phyloP scores from a whole-genome alignment of 2,797 vertebrate species.

The Epinephelus coioides region DNA sequence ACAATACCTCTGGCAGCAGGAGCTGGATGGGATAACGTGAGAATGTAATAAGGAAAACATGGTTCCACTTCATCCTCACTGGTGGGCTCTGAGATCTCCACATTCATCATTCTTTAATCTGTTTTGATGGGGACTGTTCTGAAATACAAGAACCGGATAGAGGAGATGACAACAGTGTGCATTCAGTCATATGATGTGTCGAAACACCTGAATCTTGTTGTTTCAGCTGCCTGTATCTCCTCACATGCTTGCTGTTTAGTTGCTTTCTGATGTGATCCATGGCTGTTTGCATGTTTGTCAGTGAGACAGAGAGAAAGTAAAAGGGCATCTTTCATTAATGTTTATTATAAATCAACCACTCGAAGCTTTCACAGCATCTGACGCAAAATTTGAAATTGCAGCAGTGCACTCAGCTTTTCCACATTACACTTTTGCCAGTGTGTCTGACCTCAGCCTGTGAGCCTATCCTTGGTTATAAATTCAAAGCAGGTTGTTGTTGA shows the following conservation, averaged over 20 bases:
- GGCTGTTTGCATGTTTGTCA: slow-evolving; percentile 15
- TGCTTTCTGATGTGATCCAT: slow-evolving; percentile 18
- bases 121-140: slow-evolving; percentile 41
- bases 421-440: background rate
- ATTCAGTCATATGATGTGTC: background rate
- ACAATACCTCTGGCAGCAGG: slow-evolving; percentile 38
- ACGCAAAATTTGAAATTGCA: background rate
- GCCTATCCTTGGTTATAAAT: slow-evolving; percentile 8
- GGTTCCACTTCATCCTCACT: slow-evolving; percentile 40
- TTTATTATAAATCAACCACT: slow-evolving; percentile 24
- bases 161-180: slow-evolving; percentile 26
- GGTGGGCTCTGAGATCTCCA: slow-evolving; percentile 45
- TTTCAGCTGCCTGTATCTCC: slow-evolving; percentile 46
- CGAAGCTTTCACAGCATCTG: background rate
- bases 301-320: slow-evolving; percentile 10
- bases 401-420: slow-evolving; percentile 1
- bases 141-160: background rate
- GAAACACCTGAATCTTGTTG: slow-evolving; percentile 31
- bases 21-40: slow-evolving; percentile 21
- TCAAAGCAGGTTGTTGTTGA: slow-evolving; percentile 32
- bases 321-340: background rate
- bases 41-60: slow-evolving; percentile 45
- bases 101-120: slow-evolving; percentile 19
- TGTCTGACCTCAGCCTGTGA: background rate
- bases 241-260: slow-evolving; percentile 14